These are phyloP conservation scores for Diplogasteroides magnus DNA, from an alignment of 1,140 invertebrate genomes.

Conservation along the genomic window DNA sequence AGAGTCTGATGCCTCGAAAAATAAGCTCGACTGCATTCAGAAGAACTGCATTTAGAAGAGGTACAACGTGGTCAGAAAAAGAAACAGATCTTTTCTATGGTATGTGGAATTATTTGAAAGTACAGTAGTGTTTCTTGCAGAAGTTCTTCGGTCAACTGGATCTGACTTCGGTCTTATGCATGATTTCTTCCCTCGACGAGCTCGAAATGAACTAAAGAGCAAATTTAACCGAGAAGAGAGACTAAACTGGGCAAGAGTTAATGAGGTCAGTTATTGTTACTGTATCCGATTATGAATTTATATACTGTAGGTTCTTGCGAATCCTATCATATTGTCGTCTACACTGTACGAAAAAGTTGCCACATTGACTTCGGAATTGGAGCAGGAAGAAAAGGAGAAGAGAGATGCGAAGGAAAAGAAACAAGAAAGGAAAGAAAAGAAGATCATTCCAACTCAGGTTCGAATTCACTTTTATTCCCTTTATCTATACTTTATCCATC, in stretches of 20 bases:
- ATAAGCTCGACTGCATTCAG: conserved; percentile 21
- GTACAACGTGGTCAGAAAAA: conserved; percentile 21
- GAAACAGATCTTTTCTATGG: conserved; percentile 30
- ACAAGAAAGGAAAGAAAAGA: not conserved
- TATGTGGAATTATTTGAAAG: not conserved
- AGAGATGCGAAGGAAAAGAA: not conserved
- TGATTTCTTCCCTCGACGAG: conserved; percentile 19
- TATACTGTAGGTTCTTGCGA: not conserved
- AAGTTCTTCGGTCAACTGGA: conserved; percentile 26
- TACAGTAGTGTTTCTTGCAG: conserved; percentile 4
- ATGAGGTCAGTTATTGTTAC: conserved; percentile 9
- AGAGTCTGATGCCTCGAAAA: conserved; percentile 18
- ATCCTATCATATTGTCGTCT: not conserved
- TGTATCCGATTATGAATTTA: not conserved
- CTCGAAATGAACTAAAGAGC: conserved; percentile 18
- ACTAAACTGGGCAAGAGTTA: conserved; percentile 14
- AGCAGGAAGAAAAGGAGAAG: conserved; percentile 1
- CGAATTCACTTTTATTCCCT: not conserved
- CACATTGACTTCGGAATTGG: conserved; percentile 2
- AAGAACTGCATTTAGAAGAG: conserved; percentile 8
- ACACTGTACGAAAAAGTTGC: not conserved
- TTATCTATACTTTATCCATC: no score
- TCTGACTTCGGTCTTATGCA: conserved; percentile 29
- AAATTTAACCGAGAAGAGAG: conserved; percentile 26
- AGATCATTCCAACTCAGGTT: not conserved